phyloP scores from a whole-genome alignment of 2,888 invertebrate species.

The Leptodirus hochenwartii region DNA sequence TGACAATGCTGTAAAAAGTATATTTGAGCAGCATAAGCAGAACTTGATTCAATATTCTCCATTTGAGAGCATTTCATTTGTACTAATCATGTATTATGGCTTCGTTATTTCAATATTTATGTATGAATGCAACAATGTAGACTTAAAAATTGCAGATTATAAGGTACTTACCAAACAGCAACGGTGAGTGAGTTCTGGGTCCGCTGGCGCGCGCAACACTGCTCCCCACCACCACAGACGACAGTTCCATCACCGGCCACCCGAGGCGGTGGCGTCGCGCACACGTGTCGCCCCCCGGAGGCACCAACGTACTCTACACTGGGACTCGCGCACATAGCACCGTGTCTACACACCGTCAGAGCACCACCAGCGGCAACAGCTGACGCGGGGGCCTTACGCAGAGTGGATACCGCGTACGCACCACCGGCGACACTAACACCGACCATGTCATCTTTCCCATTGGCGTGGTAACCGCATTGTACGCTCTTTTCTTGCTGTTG shows the following conservation, averaged over 20 bases:
- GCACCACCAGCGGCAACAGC: no score
- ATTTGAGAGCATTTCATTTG: no score
- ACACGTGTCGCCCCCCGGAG: slow-evolving; percentile 38
- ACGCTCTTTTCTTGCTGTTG: slow-evolving; percentile 27
- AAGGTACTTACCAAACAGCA: slow-evolving; percentile 29
- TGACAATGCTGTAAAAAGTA: no score
- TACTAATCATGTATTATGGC: no score
- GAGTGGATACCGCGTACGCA: slow-evolving; percentile 20
- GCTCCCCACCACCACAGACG: slow-evolving; percentile 20
- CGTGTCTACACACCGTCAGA: slow-evolving; percentile 29
- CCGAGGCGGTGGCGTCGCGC: slow-evolving; percentile 26
- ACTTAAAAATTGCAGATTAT: background rate
- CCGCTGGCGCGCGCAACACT: slow-evolving; percentile 21
- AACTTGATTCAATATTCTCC: no score
- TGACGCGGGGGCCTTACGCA: slow-evolving; percentile 17
- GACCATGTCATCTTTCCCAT: slow-evolving; percentile 17
- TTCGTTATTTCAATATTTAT: no score
- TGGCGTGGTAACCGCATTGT: slow-evolving; percentile 20
- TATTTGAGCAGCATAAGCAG: no score
- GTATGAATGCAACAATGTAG: background rate
- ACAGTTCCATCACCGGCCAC: slow-evolving; percentile 20
- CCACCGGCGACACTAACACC: slow-evolving; percentile 13
- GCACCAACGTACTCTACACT: slow-evolving; percentile 42
- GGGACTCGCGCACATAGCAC: slow-evolving; percentile 29
- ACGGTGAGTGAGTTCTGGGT: slow-evolving; percentile 20